Evolutionary conservation across 2,888 invertebrate species (phyloP).

Genomic region (Villa cingulata): DNA sequence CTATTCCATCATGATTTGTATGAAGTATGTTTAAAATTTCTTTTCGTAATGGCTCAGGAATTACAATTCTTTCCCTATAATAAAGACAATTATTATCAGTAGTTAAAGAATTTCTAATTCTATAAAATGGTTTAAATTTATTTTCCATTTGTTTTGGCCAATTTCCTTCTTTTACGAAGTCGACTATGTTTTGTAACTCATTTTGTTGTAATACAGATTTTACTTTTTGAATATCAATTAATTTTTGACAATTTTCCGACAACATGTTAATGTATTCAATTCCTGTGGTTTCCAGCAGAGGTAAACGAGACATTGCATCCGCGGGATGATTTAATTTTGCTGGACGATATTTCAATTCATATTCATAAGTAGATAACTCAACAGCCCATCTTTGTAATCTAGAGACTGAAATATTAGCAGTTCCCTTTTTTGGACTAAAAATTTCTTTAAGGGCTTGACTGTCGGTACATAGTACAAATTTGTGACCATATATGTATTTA

Average conservation of each 20-base stretch:
- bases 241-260: no score
- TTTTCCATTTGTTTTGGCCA: background rate
- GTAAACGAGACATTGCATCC: slow-evolving; percentile 4
- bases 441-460: slow-evolving; percentile 4
- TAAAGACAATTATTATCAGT: background rate
- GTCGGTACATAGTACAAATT: slow-evolving; percentile 1
- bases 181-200: background rate
- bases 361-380: slow-evolving; percentile 2
- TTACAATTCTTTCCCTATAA: slow-evolving; percentile 3
- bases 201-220: background rate
- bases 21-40: background rate
- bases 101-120: background rate
- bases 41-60: background rate
- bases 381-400: slow-evolving; percentile 8
- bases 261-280: no score
- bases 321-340: background rate
- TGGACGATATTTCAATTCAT: slow-evolving; percentile 1
- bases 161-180: no score
- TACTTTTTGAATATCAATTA: no score
- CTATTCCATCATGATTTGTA: background rate
- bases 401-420: background rate
- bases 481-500: slow-evolving; percentile 9
- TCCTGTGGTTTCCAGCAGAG: background rate
- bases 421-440: slow-evolving; percentile 1
- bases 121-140: background rate